Evolutionary conservation across 1,140 invertebrate species (phyloP).

Genomic region (Nasonia vitripennis): DNA sequence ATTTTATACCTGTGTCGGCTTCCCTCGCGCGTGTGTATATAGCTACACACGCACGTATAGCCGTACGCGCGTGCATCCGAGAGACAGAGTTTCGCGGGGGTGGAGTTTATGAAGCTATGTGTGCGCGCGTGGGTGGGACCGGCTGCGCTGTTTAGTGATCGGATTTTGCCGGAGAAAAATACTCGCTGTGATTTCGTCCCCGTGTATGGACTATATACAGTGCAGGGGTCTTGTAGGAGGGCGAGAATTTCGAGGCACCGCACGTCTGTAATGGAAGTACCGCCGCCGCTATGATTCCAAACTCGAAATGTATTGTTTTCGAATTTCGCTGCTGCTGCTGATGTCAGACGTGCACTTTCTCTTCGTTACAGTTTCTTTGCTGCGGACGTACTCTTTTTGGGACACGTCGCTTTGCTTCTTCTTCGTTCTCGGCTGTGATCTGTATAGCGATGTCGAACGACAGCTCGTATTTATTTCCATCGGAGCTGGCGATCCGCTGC

Average conservation of each 20-base stretch:
- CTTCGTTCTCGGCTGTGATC: not conserved
- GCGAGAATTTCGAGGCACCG: not conserved
- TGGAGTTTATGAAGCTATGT: conserved; percentile 2
- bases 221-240: not conserved
- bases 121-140: not conserved
- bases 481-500: no score
- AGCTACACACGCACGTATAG: not conserved
- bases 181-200: not conserved
- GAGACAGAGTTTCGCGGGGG: not conserved
- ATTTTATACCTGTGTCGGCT: not conserved
- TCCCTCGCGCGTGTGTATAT: not conserved
- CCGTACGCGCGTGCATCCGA: not conserved
- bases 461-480: not conserved
- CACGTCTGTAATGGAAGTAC: conserved; percentile 4
- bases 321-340: not conserved
- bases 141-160: not conserved
- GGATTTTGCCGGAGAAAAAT: conserved; percentile 25
- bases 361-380: not conserved
- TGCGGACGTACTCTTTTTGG: not conserved
- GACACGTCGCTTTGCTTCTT: not conserved
- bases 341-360: not conserved
- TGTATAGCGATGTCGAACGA: not conserved
- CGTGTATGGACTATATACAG: not conserved
- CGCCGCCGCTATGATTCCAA: not conserved
- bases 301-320: conserved; percentile 20